These are phyloP conservation scores for Holcopasites calliopsidis DNA, from an alignment of 1,140 invertebrate species.

Conservation along the genomic window DNA sequence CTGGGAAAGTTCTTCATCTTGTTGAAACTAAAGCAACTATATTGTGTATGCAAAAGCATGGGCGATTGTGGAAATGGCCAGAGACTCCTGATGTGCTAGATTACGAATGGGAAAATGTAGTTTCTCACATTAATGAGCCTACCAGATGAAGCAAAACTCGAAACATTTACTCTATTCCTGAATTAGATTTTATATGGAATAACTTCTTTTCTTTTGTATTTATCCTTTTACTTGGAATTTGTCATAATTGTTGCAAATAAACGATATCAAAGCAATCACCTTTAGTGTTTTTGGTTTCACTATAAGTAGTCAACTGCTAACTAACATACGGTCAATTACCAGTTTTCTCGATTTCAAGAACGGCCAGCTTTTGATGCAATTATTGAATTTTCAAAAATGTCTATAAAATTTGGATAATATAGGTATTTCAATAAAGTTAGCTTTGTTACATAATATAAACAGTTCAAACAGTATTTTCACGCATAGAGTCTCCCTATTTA, in stretches of 20 bases:
- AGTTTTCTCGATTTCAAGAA: neutral
- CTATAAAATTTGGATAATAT: neutral
- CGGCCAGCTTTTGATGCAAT: neutral
- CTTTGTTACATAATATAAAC: neutral
- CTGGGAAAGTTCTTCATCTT: no score
- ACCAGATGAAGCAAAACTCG: neutral
- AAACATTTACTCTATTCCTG: neutral
- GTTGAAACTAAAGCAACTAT: neutral
- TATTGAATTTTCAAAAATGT: neutral
- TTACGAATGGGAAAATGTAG: neutral
- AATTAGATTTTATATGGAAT: neutral
- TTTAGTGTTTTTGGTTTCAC: neutral
- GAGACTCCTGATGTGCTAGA: neutral
- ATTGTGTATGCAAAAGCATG: neutral
- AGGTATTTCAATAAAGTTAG: slow-evolving; percentile 1
- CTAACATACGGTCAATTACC: neutral
- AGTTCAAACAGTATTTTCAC: neutral
- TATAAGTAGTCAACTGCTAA: neutral
- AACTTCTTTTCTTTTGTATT: neutral
- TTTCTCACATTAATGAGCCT: neutral
- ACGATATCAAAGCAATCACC: neutral
- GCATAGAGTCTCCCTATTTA: neutral
- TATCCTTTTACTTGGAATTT: neutral
- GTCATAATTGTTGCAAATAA: neutral
- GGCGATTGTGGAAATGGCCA: neutral